Conservation (phyloP, 1,140 invertebrate species). For the Aphelinus atriplicis region DNA sequence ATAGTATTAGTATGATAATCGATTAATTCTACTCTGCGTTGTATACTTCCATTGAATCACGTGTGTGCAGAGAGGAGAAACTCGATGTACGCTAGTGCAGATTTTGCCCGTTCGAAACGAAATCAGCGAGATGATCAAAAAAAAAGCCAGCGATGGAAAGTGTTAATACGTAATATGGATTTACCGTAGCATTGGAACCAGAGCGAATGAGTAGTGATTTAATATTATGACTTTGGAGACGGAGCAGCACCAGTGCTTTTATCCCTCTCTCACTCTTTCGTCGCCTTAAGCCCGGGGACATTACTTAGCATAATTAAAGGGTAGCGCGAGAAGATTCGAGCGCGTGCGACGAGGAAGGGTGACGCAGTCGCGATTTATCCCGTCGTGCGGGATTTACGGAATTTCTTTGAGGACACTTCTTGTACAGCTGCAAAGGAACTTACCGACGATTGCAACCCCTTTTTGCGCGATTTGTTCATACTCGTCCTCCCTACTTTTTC, state of each 20-base stretch:
- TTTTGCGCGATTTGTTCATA: background rate
- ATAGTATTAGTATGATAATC: too few relatives aligned
- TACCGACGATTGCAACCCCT: background rate
- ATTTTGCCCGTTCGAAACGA: too few relatives aligned
- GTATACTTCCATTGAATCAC: too few relatives aligned
- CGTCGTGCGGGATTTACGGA: slow-evolving; percentile 22
- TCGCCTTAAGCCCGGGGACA: slow-evolving; percentile 45
- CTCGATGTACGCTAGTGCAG: too few relatives aligned
- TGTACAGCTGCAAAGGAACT: background rate
- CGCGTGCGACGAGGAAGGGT: background rate
- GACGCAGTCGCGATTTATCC: slow-evolving; percentile 28
- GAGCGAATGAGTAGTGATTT: slow-evolving; percentile 57
- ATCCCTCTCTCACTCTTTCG: background rate
- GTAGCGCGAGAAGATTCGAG: slow-evolving; percentile 41
- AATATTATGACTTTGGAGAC: slow-evolving; percentile 63
- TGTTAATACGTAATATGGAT: too few relatives aligned
- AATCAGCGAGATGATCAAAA: too few relatives aligned
- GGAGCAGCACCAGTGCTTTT: slow-evolving; percentile 28
- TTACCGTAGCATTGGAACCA: too few relatives aligned
- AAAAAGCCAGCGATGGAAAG: too few relatives aligned
- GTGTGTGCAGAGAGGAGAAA: too few relatives aligned
- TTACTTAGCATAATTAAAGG: slow-evolving; percentile 67
- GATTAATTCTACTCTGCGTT: too few relatives aligned
- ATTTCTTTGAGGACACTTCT: slow-evolving; percentile 11
- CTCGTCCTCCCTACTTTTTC: background rate